Base-by-base conservation (phyloP, 2,797 vertebrate species). In the Gymnocypris eckloni region DNA sequence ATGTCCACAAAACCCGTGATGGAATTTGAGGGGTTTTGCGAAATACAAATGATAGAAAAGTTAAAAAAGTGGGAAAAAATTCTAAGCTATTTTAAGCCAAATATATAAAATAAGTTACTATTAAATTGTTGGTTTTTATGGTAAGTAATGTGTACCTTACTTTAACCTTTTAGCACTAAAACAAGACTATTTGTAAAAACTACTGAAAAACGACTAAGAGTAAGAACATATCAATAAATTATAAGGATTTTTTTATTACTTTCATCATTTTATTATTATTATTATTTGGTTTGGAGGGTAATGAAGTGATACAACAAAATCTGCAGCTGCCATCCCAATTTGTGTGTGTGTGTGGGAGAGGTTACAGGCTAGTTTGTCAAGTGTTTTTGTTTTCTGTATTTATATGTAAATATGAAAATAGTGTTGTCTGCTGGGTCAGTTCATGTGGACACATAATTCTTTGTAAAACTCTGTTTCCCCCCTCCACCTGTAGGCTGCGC, bases 401-500 rank as follows among this genome's bases (percentile, higher is more conserved):
- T 88, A 37, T 67, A 4, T 67, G 13, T 20, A 12, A 43, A 67
- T 73, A 43, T 85, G 48, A 33, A 67, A 61, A 33, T 39, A 66
- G 54, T 79, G 43, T 52, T 84, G 85, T 82, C 82, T 89, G 71
- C 67, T 86, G 81, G 75, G 79, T 82, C 54, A 80, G 80, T 79
- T 85, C 64, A 82, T 84, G 86, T 86, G 83, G 89, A 89, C 82
- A 85, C 88, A 86, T 90, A 86, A 86, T 88, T 90, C 82, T 93
- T 89, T 91, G 89, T 94, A 90, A 92, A 88, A 92, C 92, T 95
- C 92, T 94, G 90, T 93, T 94, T 89, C 72, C 82, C 87, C 87
- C 87, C 88, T 82, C 79, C 86, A 73, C 89, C 93, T 84, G 56
- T 94, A 97, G 97, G 96, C 96, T 93, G 95, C 96, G 92, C 97